These are phyloP conservation scores for Clarias macrocephalus DNA, from an alignment of 2,113 vertebrate genomes.

Conservation along the genomic window DNA sequence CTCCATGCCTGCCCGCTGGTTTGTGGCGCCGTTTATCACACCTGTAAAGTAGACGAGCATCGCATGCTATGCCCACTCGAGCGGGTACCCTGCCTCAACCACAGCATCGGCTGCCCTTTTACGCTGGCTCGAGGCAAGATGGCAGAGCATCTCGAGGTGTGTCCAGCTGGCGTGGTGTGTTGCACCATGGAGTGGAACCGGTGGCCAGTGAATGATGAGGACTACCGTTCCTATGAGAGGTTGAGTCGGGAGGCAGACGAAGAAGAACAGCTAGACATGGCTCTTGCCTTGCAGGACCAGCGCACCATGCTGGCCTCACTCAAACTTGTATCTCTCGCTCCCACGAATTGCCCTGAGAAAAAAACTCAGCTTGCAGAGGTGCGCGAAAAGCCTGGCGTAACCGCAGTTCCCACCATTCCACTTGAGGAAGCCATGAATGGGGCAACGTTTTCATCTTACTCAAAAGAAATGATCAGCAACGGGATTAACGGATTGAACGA, in stretches of 20 bases:
- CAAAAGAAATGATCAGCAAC: conserved; percentile 46
- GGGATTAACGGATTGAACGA: conserved; percentile 45
- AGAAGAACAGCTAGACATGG: conserved; percentile 94
- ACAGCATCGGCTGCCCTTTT: conserved; percentile 89
- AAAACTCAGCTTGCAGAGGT: conserved; percentile 3
- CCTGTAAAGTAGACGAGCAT: conserved; percentile 90
- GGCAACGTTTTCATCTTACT: neutral
- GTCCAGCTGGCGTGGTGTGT: conserved; percentile 94
- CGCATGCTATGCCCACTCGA: conserved; percentile 88
- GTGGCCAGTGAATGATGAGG: conserved; percentile 92
- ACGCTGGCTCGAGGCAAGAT: conserved; percentile 85
- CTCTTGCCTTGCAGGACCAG: conserved; percentile 94
- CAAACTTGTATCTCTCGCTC: conserved; percentile 89
- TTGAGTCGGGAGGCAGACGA: conserved; percentile 89
- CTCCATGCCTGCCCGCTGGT: conserved; percentile 82
- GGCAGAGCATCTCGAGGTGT: conserved; percentile 88
- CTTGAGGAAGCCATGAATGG: neutral
- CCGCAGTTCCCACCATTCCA: neutral
- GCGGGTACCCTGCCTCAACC: conserved; percentile 91
- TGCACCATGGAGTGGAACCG: conserved; percentile 99
- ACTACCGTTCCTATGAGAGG: conserved; percentile 91
- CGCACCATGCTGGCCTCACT: conserved; percentile 91
- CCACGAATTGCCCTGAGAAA: conserved; percentile 64
- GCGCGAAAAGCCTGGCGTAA: neutral
- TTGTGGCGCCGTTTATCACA: conserved; percentile 94